Conservation (phyloP, 2,113 vertebrate genomes). For the Lepisosteus osseus region DNA sequence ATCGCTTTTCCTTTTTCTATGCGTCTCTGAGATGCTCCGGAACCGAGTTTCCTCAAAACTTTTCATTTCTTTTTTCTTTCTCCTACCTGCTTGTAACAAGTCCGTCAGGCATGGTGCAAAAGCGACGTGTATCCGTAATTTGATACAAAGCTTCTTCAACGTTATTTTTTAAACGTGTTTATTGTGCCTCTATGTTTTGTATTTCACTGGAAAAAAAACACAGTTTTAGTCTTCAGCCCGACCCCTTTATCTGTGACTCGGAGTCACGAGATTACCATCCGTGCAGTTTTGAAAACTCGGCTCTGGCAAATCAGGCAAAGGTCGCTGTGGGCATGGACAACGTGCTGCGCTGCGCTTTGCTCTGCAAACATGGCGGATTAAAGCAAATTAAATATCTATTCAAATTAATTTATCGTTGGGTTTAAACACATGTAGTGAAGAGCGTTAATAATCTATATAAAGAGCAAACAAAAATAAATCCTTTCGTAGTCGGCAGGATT, state of each 20-base stretch:
- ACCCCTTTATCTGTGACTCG: constrained; percentile 9
- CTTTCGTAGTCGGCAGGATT: constrained; percentile 17
- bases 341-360: too few relatives aligned
- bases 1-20: too few relatives aligned
- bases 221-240: background rate
- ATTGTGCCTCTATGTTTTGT: background rate
- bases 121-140: background rate
- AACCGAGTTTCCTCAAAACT: constrained; percentile 7
- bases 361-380: too few relatives aligned
- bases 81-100: constrained; percentile 42
- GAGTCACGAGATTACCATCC: constrained; percentile 9
- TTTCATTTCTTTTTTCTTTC: background rate
- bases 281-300: too few relatives aligned
- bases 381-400: too few relatives aligned
- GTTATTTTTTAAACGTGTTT: background rate
- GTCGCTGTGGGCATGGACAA: too few relatives aligned
- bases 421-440: too few relatives aligned
- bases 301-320: too few relatives aligned
- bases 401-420: too few relatives aligned
- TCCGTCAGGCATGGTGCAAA: constrained; percentile 38
- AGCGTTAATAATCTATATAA: too few relatives aligned
- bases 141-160: background rate
- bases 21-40: background rate
- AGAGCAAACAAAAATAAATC: background rate
- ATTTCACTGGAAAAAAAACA: background rate